Conservation (phyloP, 1,140 invertebrate species). For the Aphis craccivora region DNA sequence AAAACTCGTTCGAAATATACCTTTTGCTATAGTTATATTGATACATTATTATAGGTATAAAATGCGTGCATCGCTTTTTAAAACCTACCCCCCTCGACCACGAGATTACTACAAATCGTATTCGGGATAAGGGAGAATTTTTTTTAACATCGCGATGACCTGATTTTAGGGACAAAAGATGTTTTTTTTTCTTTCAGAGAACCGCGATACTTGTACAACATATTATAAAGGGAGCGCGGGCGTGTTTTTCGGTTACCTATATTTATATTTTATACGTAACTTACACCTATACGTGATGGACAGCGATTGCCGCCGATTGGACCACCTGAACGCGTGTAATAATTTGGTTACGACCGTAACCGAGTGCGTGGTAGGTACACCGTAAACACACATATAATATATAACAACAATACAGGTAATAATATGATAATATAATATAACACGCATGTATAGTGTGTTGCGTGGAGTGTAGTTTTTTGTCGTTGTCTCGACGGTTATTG, state of each 20-base stretch:
- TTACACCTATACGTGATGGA: background rate
- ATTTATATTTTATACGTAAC: background rate
- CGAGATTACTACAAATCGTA: background rate
- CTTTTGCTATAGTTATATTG: background rate
- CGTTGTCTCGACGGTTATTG: background rate
- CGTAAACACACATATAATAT: background rate
- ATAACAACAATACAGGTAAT: background rate
- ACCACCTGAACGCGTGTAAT: background rate
- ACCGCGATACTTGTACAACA: background rate
- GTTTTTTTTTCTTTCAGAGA: background rate
- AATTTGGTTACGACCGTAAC: slow-evolving; percentile 32
- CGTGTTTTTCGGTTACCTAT: background rate
- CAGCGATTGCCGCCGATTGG: background rate
- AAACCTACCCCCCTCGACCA: background rate
- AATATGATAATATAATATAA: background rate
- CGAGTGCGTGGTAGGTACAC: background rate
- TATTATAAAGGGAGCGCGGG: background rate
- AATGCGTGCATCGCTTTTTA: background rate
- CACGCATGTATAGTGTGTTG: background rate
- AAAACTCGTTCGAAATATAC: background rate
- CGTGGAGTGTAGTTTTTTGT: background rate
- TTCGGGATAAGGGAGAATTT: background rate
- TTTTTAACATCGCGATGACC: background rate
- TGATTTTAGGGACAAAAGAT: background rate
- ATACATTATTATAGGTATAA: background rate